These are phyloP conservation scores for Monarcha castaneiventris DNA, from an alignment of 2,113 vertebrate species.

Conservation along the genomic window DNA sequence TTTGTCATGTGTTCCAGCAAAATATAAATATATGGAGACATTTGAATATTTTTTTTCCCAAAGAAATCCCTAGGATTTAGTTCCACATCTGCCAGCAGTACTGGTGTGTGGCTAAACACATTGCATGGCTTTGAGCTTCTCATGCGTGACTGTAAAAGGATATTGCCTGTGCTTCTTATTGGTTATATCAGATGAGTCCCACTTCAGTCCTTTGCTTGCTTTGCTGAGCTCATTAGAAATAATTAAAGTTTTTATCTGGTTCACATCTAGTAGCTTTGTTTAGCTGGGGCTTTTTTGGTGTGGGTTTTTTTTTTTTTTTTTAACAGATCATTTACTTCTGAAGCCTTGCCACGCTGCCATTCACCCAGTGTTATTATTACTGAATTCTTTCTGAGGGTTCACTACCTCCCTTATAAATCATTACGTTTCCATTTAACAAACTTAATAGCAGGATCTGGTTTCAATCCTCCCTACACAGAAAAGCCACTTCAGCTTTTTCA, in stretches of 20 bases:
- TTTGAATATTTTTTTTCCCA: neutral
- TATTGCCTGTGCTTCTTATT: neutral
- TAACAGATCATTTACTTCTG: neutral
- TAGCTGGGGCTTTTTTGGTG: neutral
- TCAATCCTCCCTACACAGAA: slow-evolving; percentile 19
- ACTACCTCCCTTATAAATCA: slow-evolving; percentile 31
- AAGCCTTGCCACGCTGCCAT: neutral
- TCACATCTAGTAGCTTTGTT: slow-evolving; percentile 12
- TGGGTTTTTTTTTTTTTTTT: neutral
- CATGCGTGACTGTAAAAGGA: neutral
- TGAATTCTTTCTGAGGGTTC: slow-evolving; percentile 8
- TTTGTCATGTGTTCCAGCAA: neutral
- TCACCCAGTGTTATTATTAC: neutral
- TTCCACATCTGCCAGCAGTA: neutral
- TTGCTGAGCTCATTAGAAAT: slow-evolving; percentile 36
- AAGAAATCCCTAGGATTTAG: neutral
- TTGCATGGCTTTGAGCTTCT: neutral
- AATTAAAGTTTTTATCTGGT: slow-evolving; percentile 25
- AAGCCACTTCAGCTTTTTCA: slow-evolving; percentile 21
- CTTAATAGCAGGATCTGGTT: slow-evolving; percentile 52
- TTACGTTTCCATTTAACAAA: neutral
- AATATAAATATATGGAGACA: neutral
- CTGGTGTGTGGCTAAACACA: neutral
- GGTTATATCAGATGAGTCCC: neutral
- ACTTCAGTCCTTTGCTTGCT: neutral